These are phyloP conservation scores for Congeria kusceri DNA, from an alignment of 2,888 invertebrate genomes.

Conservation along the genomic window DNA sequence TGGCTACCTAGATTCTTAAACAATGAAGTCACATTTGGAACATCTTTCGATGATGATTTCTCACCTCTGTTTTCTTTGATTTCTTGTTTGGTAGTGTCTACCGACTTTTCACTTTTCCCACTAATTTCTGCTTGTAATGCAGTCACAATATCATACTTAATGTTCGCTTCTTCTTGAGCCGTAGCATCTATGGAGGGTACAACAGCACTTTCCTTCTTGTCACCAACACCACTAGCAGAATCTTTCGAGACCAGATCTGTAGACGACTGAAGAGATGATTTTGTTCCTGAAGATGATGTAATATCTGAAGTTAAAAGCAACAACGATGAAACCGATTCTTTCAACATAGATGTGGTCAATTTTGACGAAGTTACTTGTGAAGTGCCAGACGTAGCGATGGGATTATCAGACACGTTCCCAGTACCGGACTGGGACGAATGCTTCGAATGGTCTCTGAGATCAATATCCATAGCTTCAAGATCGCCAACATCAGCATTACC, in stretches of 20 bases:
- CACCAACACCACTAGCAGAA: not conserved
- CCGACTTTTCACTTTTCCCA: conserved; percentile 15
- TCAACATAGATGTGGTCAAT: conserved; percentile 9
- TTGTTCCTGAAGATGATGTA: conserved; percentile 13
- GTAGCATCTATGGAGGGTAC: not conserved
- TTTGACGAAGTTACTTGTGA: conserved; percentile 15
- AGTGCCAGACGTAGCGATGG: conserved; percentile 4
- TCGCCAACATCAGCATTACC: not conserved
- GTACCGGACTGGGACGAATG: not conserved
- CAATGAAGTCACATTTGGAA: conserved; percentile 45
- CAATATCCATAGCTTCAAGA: conserved; percentile 16
- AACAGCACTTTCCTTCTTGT: not conserved
- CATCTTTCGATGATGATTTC: conserved; percentile 1
- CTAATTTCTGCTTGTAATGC: conserved; percentile 50
- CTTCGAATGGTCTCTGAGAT: conserved; percentile 10
- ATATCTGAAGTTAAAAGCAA: conserved; percentile 37
- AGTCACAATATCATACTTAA: conserved; percentile 39
- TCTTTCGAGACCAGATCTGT: not conserved
- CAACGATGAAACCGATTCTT: conserved; percentile 30
- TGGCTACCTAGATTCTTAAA: conserved; percentile 37
- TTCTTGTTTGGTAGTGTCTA: conserved; percentile 2
- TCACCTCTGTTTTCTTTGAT: conserved; percentile 2
- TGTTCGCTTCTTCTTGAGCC: not conserved
- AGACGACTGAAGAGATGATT: not conserved
- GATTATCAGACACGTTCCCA: not conserved